Conservation (phyloP, 2,113 vertebrate species). For the Apus apus region DNA sequence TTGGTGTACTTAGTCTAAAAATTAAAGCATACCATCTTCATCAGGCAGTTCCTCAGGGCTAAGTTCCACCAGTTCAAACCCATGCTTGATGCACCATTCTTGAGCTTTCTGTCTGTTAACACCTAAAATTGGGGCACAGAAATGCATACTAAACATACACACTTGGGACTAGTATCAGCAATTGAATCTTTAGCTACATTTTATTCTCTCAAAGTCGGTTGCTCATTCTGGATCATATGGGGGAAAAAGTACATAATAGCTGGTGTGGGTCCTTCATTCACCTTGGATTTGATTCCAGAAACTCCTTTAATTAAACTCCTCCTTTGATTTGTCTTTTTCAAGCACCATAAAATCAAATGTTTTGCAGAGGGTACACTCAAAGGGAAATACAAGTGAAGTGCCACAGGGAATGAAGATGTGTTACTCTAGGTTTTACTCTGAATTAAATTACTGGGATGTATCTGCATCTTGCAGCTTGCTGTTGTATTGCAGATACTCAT, state of each 20-base stretch:
- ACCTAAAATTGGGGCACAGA: conserved; percentile 74
- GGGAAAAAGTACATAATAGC: fast-evolving
- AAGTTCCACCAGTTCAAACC: conserved; percentile 95
- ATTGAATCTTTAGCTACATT: not conserved
- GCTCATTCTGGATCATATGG: not conserved
- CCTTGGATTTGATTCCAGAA: not conserved
- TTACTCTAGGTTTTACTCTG: not conserved
- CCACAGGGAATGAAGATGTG: not conserved
- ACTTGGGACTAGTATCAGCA: not conserved
- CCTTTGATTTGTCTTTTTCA: not conserved
- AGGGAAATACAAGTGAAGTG: not conserved
- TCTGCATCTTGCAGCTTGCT: not conserved
- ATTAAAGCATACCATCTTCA: conserved; percentile 86
- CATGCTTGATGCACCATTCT: conserved; percentile 95
- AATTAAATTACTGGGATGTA: not conserved
- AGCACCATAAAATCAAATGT: not conserved
- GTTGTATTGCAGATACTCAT: no score
- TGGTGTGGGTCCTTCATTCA: not conserved
- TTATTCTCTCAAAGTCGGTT: not conserved
- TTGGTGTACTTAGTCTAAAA: not conserved
- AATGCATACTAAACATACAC: not conserved
- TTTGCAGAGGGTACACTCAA: not conserved
- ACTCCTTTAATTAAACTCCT: not conserved
- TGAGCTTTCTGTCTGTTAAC: conserved; percentile 90
- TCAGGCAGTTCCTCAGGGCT: conserved; percentile 92